Conservation (phyloP, 2,888 invertebrate species). For the Sminthurides aquaticus region DNA sequence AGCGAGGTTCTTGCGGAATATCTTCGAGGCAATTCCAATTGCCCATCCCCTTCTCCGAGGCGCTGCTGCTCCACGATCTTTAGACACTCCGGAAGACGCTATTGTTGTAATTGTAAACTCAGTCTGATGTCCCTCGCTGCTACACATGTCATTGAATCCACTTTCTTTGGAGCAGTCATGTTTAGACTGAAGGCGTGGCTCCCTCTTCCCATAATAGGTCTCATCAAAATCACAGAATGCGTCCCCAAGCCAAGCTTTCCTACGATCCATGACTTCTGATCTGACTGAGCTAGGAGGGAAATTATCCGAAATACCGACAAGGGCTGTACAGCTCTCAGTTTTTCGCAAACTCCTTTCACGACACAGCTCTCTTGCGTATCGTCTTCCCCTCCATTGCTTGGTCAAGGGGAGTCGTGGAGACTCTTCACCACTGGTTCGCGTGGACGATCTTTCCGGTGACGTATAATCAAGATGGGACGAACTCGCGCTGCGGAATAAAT, state of each 20-base stretch:
- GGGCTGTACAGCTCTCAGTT: conserved; percentile 1
- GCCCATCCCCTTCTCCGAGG: conserved; percentile 49
- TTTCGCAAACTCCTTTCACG: background rate
- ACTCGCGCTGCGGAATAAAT: background rate
- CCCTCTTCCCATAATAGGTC: background rate
- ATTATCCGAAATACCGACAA: background rate
- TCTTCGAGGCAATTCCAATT: conserved; percentile 35
- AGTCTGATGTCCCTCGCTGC: too few species aligned
- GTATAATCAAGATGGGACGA: background rate
- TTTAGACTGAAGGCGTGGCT: background rate
- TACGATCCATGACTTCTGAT: background rate
- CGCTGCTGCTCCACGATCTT: conserved; percentile 5
- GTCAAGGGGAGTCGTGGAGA: background rate
- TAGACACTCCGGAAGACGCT: background rate
- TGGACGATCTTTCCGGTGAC: too few species aligned
- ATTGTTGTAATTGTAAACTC: too few species aligned
- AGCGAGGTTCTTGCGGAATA: conserved; percentile 31
- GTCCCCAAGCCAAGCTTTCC: background rate
- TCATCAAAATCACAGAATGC: background rate
- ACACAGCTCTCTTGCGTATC: background rate
- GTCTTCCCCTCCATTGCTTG: background rate
- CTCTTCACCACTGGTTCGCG: background rate
- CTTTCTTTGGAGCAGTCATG: conserved; percentile 2
- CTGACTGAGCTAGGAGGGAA: background rate
- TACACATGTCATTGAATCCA: background rate